Evolutionary conservation across 1,140 invertebrate genomes (phyloP).

Genomic region (Zaprionus taronus): DNA sequence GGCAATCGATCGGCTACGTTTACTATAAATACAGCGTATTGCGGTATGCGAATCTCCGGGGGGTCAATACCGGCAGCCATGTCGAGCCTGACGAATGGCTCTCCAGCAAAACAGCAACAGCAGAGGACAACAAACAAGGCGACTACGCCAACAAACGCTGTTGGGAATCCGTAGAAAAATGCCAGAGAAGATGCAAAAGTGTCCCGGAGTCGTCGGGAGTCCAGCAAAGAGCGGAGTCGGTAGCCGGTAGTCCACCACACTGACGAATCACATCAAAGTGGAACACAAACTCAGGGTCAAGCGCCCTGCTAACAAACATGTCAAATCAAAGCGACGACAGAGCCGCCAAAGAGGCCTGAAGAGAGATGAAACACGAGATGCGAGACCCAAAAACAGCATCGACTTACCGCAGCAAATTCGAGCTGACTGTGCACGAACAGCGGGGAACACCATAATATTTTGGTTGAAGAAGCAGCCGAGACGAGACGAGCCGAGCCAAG

Average conservation of each 20-base stretch:
- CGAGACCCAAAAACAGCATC: conserved; percentile 62
- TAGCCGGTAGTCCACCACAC: conserved; percentile 81
- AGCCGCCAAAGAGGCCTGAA: conserved; percentile 55
- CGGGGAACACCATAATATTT: conserved; percentile 84
- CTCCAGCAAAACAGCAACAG: conserved; percentile 35
- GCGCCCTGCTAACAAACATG: conserved; percentile 74
- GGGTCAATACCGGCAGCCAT: conserved; percentile 7
- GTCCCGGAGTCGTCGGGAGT: neutral
- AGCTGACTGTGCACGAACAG: conserved; percentile 71
- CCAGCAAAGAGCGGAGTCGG: conserved; percentile 45
- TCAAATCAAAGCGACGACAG: conserved; percentile 73
- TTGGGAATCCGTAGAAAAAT: conserved; percentile 60
- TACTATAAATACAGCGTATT: conserved; percentile 74
- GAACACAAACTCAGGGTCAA: conserved; percentile 72
- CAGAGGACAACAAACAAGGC: conserved; percentile 38
- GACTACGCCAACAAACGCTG: conserved; percentile 81
- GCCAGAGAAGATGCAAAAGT: neutral
- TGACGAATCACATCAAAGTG: conserved; percentile 84
- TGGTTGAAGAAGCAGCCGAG: conserved; percentile 60
- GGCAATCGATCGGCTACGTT: conserved; percentile 71
- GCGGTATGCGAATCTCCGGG: conserved; percentile 55
- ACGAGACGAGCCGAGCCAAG: neutral
- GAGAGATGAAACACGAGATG: conserved; percentile 5
- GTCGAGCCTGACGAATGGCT: conserved; percentile 43
- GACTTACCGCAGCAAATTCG: conserved; percentile 81